Percentiles rank a stretch among this genome's conserved stretches.
These are phyloP conservation scores for Phytoseiulus persimilis DNA, from an alignment of 2,888 invertebrate species.

Conservation along the genomic window DNA sequence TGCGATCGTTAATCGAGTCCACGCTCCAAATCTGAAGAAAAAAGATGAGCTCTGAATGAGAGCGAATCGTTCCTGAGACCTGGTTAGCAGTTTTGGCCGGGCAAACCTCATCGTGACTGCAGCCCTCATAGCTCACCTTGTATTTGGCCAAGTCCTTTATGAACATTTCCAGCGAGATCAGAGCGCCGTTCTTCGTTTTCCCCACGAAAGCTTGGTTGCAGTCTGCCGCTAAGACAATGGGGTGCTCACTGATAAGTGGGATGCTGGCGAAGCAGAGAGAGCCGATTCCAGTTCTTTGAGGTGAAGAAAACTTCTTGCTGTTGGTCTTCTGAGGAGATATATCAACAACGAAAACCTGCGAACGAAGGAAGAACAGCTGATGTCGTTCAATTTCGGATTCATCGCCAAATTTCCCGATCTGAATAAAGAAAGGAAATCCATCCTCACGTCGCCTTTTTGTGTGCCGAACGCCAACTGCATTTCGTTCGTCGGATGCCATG, in stretches of 20 bases:
- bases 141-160: not conserved
- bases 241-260: constrained; percentile 14
- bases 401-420: no score
- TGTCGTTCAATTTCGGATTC: not conserved
- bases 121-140: not conserved
- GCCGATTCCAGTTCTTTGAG: not conserved
- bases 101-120: no score
- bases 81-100: no score
- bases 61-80: not conserved
- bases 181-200: not conserved
- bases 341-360: constrained; percentile 21
- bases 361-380: not conserved
- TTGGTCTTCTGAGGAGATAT: constrained; percentile 13
- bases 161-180: not conserved
- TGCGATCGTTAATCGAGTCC: not conserved
- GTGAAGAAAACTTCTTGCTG: not conserved
- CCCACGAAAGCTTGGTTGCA: not conserved
- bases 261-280: constrained; percentile 16
- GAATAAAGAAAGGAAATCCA: no score
- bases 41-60: no score
- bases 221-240: not conserved
- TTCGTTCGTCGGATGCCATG: constrained; percentile 31
- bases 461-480: constrained; percentile 32
- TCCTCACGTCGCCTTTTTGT: constrained; percentile 15
- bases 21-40: constrained; percentile 11